A percentile compares a stretch with the other conserved stretches of the same genome.
Conservation (phyloP, 2,113 vertebrate genomes). For the Plectropomus leopardus region DNA sequence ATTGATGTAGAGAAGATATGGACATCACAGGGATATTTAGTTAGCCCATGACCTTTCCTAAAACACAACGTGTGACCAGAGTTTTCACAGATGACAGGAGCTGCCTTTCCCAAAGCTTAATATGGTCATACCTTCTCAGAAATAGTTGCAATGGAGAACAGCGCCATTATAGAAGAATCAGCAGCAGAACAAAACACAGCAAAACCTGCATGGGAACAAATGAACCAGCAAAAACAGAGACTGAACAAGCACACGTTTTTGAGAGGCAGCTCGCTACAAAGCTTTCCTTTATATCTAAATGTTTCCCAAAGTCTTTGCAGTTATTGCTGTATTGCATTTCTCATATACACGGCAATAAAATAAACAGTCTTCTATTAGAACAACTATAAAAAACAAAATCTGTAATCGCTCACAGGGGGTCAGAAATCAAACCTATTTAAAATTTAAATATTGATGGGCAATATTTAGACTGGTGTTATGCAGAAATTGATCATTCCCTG, state of each 20-base stretch:
- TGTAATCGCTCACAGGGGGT: slow-evolving; percentile 17
- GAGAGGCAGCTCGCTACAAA: slow-evolving; percentile 30
- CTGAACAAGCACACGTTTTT: slow-evolving; percentile 39
- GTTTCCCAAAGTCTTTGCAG: slow-evolving; percentile 43
- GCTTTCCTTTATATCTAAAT: slow-evolving; percentile 42
- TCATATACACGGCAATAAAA: slow-evolving; percentile 46
- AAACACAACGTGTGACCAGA: not conserved
- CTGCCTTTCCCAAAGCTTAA: slow-evolving; percentile 58
- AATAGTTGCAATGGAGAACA: slow-evolving; percentile 21
- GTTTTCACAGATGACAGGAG: slow-evolving; percentile 39
- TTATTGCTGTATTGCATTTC: slow-evolving; percentile 47
- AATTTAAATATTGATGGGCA: slow-evolving; percentile 26
- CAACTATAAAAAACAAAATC: not conserved
- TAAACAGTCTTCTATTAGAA: slow-evolving; percentile 6
- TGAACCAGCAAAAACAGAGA: slow-evolving; percentile 23
- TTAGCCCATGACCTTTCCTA: not conserved
- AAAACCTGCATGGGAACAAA: slow-evolving; percentile 55
- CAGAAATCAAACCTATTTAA: slow-evolving; percentile 56
- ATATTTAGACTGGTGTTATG: not conserved
- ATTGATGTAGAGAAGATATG: slow-evolving; percentile 6
- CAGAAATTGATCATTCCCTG: slow-evolving; percentile 3
- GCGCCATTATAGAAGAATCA: slow-evolving; percentile 30
- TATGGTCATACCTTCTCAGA: slow-evolving; percentile 13
- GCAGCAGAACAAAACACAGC: slow-evolving; percentile 36
- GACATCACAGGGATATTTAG: slow-evolving; percentile 30